phyloP scores from a whole-genome alignment of 2,888 invertebrate species.

The Achlya flavicornis region DNA sequence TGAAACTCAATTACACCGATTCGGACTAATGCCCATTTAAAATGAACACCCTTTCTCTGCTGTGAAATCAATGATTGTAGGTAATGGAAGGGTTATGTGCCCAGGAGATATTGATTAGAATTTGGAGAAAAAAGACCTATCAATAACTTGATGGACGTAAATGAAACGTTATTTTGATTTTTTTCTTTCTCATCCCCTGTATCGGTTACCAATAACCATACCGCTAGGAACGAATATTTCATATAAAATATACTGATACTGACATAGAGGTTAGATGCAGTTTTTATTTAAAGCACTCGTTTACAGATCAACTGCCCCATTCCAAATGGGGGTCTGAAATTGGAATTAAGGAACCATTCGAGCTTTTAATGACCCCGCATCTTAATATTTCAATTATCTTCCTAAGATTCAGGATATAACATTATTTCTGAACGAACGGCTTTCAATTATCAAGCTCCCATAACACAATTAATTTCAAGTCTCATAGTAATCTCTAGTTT shows the following conservation, averaged over 20 bases:
- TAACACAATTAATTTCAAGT: neutral
- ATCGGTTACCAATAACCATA: too few species aligned
- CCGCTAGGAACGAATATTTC: too few species aligned
- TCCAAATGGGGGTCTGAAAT: too few species aligned
- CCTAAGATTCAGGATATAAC: neutral
- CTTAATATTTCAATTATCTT: neutral
- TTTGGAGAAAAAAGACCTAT: neutral
- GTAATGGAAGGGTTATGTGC: neutral
- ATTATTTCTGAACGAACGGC: neutral
- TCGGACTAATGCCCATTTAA: conserved; percentile 10
- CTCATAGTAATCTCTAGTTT: neutral
- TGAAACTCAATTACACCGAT: conserved; percentile 15
- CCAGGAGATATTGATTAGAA: neutral
- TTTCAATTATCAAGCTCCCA: neutral
- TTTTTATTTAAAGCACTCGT: too few species aligned
- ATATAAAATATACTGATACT: too few species aligned
- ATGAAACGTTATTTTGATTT: too few species aligned
- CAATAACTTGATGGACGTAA: too few species aligned
- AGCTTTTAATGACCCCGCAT: too few species aligned
- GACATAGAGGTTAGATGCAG: too few species aligned
- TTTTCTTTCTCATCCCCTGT: too few species aligned
- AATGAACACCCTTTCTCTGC: neutral
- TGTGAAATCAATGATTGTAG: conserved; percentile 8
- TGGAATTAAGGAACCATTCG: too few species aligned
- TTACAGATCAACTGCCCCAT: too few species aligned